These are phyloP conservation scores for Gorsachius magnificus DNA, from an alignment of 2,797 vertebrate species.

Conservation along the genomic window DNA sequence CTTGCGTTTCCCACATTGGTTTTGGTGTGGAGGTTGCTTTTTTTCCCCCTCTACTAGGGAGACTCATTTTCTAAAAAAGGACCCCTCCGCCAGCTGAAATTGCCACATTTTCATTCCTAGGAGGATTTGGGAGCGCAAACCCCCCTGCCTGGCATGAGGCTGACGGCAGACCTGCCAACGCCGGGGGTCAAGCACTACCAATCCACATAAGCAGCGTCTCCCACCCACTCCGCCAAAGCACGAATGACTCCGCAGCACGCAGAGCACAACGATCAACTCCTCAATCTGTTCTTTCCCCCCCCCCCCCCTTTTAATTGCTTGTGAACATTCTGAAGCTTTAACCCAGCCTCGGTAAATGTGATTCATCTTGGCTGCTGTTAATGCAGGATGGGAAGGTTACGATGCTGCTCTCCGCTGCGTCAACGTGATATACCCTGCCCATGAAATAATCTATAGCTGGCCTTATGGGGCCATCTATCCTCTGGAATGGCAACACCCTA, in stretches of 20 bases:
- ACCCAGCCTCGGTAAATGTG: background rate
- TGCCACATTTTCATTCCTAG: background rate
- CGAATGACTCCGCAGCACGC: background rate
- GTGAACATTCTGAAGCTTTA: background rate
- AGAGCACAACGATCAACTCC: background rate
- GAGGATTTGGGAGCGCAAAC: background rate
- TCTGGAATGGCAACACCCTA: background rate
- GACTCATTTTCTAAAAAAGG: background rate
- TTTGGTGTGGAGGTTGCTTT: background rate
- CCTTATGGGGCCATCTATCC: background rate
- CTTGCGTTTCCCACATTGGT: background rate
- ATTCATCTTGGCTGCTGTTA: background rate
- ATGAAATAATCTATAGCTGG: background rate
- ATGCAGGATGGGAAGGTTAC: background rate
- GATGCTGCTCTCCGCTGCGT: accelerated
- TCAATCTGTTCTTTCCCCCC: background rate
- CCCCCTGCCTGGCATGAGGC: background rate
- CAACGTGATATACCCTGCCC: background rate
- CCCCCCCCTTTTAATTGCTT: background rate
- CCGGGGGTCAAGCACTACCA: background rate
- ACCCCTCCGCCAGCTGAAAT: accelerated
- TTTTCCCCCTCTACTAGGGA: background rate
- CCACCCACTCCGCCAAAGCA: background rate
- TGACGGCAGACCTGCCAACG: background rate
- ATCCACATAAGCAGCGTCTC: background rate